These are phyloP conservation scores for Carollia perspicillata DNA, from an alignment of 2,113 vertebrate species.

Conservation along the genomic window DNA sequence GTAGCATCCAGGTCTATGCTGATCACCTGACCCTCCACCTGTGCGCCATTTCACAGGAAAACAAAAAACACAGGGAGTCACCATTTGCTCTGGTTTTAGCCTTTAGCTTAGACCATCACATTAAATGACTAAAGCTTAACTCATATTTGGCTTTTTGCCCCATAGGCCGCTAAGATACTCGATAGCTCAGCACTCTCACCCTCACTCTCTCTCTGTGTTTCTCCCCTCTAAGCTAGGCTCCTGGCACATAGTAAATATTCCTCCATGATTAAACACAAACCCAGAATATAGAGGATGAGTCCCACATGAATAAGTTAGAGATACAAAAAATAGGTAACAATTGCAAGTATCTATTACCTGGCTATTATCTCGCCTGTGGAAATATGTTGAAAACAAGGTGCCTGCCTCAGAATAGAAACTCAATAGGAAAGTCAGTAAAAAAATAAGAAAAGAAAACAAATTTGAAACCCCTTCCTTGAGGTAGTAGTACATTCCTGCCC, in stretches of 20 bases:
- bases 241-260: background rate
- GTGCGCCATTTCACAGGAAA: background rate
- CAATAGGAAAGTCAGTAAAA: background rate
- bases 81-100: background rate
- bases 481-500: background rate
- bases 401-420: background rate
- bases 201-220: too few species aligned
- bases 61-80: background rate
- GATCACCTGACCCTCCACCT: background rate
- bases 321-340: background rate
- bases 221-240: background rate
- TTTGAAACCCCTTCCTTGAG: background rate
- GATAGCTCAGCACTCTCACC: background rate
- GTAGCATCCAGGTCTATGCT: too few species aligned
- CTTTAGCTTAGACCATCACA: background rate
- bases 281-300: background rate
- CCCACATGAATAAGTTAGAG: background rate
- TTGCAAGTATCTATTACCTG: background rate
- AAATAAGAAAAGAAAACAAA: rapidly evolving
- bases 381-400: background rate
- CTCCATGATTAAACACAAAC: background rate
- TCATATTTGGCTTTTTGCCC: background rate
- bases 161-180: background rate
- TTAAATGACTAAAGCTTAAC: background rate
- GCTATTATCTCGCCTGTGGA: background rate